A percentile compares a stretch with the other conserved stretches of the same genome.
Evolutionary conservation across 2,888 invertebrate genomes (phyloP).

Genomic region (Apodemia mormo): DNA sequence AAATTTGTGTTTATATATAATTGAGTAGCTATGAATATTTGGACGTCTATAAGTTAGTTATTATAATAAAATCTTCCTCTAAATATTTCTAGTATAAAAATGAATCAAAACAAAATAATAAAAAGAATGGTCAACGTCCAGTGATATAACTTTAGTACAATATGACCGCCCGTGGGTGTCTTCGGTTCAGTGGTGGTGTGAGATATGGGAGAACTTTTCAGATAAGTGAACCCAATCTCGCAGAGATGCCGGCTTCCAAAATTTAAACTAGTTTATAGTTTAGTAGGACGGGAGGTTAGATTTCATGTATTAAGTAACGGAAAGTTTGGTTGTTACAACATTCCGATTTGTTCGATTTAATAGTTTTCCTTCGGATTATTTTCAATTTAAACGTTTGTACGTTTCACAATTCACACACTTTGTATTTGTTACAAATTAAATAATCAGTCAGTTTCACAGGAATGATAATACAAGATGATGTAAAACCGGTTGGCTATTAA

Average conservation of each 20-base stretch:
- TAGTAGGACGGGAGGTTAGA: conserved; percentile 12
- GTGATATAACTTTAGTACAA: neutral
- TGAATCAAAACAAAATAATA: neutral
- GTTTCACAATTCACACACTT: no score
- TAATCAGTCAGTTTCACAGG: no score
- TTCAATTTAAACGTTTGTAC: no score
- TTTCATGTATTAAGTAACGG: neutral
- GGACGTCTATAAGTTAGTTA: neutral
- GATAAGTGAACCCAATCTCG: conserved; percentile 31
- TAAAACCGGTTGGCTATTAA: no score
- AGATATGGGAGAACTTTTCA: conserved; percentile 27
- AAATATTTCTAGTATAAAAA: neutral
- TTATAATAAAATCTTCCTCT: conserved; percentile 23
- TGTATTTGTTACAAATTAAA: no score
- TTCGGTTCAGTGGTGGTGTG: conserved; percentile 23
- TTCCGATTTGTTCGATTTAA: neutral
- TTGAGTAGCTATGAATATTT: no score
- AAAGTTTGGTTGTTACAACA: conserved; percentile 12
- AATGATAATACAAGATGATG: no score
- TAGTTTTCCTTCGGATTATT: neutral
- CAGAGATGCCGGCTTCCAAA: conserved; percentile 11
- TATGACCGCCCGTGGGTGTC: conserved; percentile 4
- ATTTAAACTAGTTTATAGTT: conserved; percentile 17
- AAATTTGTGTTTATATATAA: no score
- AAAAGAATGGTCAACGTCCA: conserved; percentile 28